Evolutionary conservation across 2,888 invertebrate species (phyloP).

Genomic region (Leptogaster cylindrica): DNA sequence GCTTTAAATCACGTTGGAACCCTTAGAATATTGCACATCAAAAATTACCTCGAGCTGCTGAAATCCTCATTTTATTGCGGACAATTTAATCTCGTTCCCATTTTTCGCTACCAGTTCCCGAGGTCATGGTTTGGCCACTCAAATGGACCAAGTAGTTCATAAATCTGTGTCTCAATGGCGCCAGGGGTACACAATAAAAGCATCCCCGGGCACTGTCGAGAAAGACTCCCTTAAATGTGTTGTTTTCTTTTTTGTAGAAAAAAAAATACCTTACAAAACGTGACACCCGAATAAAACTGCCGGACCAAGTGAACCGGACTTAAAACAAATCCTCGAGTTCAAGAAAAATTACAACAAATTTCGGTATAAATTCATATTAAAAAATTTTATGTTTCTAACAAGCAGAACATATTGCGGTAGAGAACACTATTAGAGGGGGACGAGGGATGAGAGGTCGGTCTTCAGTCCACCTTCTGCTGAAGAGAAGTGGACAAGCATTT

Average conservation of each 20-base stretch:
- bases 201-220: background rate
- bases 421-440: slow-evolving; percentile 3
- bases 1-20: slow-evolving; percentile 12
- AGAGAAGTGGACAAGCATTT: slow-evolving; percentile 5
- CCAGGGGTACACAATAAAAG: slow-evolving; percentile 33
- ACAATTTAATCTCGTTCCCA: slow-evolving; percentile 16
- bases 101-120: background rate
- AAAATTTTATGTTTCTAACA: slow-evolving; percentile 15
- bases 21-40: slow-evolving; percentile 20
- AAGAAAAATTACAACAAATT: slow-evolving; percentile 40
- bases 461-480: no score
- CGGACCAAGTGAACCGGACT: slow-evolving; percentile 1
- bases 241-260: no score
- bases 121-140: slow-evolving; percentile 20
- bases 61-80: slow-evolving; percentile 27
- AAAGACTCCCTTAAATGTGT: slow-evolving; percentile 18
- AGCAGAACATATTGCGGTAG: slow-evolving; percentile 35
- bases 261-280: slow-evolving; percentile 28
- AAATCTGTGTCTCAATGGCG: slow-evolving; percentile 40
- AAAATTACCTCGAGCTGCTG: slow-evolving; percentile 17
- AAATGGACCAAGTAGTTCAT: slow-evolving; percentile 34
- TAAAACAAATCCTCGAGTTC: slow-evolving; percentile 5
- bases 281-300: slow-evolving; percentile 24
- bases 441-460: no score
- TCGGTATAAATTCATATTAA: slow-evolving; percentile 34